Percentiles rank a stretch among this genome's conserved stretches.
These are phyloP conservation scores for Tetrax tetrax DNA, from an alignment of 2,113 vertebrate genomes.

Conservation along the genomic window DNA sequence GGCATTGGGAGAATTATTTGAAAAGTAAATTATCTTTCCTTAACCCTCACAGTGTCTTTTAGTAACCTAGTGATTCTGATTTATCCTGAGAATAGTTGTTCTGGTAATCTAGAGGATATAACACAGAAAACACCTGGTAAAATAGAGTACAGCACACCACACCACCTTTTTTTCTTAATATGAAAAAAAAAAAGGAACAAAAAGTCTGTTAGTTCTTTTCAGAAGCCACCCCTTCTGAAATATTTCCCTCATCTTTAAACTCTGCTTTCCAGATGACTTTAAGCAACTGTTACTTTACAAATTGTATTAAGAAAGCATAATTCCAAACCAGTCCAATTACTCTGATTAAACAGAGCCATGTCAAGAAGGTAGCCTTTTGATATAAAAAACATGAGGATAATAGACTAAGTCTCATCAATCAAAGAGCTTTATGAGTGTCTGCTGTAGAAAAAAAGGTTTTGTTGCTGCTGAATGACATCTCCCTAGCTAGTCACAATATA, in stretches of 20 bases:
- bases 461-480: neutral
- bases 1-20: neutral
- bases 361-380: constrained; percentile 1
- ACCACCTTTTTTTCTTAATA: neutral
- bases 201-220: constrained; percentile 24
- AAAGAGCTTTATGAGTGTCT: constrained; percentile 35
- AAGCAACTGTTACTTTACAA: constrained; percentile 36
- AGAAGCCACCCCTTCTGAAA: constrained; percentile 31
- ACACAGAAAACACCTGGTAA: neutral
- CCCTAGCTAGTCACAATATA: constrained; percentile 40
- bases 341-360: constrained; percentile 7
- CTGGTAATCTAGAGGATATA: neutral
- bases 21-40: neutral
- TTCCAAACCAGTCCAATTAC: neutral
- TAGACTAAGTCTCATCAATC: constrained; percentile 23
- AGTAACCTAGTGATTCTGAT: neutral
- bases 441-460: constrained; percentile 29
- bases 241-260: constrained; percentile 57
- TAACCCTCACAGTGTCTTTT: neutral
- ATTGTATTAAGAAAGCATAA: constrained; percentile 24
- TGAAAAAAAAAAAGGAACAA: neutral
- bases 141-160: neutral
- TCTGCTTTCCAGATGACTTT: constrained; percentile 74
- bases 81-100: neutral
- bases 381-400: constrained; percentile 34